These are phyloP conservation scores for Stenchaetothrips biformis DNA, from an alignment of 2,888 invertebrate genomes.

Conservation along the genomic window DNA sequence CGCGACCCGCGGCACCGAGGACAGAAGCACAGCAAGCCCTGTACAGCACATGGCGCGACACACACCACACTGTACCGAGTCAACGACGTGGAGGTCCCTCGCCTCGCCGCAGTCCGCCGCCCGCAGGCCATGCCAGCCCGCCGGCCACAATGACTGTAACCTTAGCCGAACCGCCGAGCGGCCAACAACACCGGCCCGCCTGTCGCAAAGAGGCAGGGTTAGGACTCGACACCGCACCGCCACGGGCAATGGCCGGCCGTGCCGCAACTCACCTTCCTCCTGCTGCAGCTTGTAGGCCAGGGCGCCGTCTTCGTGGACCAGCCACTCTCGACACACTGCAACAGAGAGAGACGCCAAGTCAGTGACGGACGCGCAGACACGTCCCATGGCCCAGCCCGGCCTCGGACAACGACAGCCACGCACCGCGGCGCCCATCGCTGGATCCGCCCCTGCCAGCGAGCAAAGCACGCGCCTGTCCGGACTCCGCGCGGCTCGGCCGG, in stretches of 20 bases:
- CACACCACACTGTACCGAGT: neutral
- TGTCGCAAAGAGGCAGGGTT: neutral
- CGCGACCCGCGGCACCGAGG: too few relatives aligned
- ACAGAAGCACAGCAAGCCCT: too few relatives aligned
- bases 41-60: too few relatives aligned
- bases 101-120: too few relatives aligned
- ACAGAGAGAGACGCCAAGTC: slow-evolving; percentile 37
- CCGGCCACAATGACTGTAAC: neutral
- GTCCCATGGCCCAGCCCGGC: too few relatives aligned
- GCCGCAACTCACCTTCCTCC: slow-evolving; percentile 63
- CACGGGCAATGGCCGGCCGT: neutral
- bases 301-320: slow-evolving; percentile 77
- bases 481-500: neutral
- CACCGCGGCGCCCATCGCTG: neutral
- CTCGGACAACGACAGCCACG: neutral
- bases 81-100: neutral
- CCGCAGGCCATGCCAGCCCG: neutral
- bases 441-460: neutral
- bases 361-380: neutral
- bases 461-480: neutral
- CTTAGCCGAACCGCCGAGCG: neutral
- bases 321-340: slow-evolving; percentile 75
- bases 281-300: slow-evolving; percentile 74
- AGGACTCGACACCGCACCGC: neutral
- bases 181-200: neutral